Evolutionary conservation across 1,140 invertebrate species (phyloP).

Genomic region (Drosophila tropicalis): DNA sequence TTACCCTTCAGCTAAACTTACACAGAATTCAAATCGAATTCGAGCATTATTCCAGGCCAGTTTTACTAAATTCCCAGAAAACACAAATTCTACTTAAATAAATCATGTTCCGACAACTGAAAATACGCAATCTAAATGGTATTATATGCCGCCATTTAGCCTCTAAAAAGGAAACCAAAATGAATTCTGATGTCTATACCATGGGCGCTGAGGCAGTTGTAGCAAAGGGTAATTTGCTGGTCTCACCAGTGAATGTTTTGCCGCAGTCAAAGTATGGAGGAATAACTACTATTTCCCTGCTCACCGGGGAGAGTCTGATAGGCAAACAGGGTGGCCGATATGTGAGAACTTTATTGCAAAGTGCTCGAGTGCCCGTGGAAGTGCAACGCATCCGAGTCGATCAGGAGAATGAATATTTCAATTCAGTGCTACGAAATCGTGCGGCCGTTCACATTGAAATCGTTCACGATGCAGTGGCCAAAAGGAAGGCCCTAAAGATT

Average conservation of each 20-base stretch:
- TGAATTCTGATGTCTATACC: not conserved
- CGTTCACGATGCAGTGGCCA: conserved; percentile 45
- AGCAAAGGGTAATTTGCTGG: conserved; percentile 37
- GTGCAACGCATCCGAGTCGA: conserved; percentile 46
- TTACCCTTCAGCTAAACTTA: not conserved
- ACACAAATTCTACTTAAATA: conserved; percentile 6
- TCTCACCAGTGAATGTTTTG: conserved; percentile 28
- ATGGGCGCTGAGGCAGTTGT: conserved; percentile 9
- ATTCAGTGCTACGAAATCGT: conserved; percentile 64
- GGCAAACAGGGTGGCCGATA: conserved; percentile 63
- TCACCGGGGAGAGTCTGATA: conserved; percentile 57
- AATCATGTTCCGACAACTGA: conserved; percentile 25
- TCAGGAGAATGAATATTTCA: conserved; percentile 54
- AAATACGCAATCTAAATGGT: not conserved
- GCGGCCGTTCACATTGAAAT: conserved; percentile 67
- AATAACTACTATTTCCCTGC: conserved; percentile 52
- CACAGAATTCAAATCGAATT: not conserved
- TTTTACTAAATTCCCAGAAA: not conserved
- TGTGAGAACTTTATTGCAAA: conserved; percentile 52
- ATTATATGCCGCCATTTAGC: not conserved
- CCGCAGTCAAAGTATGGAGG: conserved; percentile 63
- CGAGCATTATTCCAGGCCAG: not conserved
- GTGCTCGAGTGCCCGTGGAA: conserved; percentile 60
- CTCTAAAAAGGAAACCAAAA: not conserved
- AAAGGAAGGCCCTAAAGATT: conserved; percentile 50